Evolutionary conservation across 2,888 invertebrate species (phyloP), one percentile per base, ranked within the genome.

Genomic region (Apamea anceps): DNA sequence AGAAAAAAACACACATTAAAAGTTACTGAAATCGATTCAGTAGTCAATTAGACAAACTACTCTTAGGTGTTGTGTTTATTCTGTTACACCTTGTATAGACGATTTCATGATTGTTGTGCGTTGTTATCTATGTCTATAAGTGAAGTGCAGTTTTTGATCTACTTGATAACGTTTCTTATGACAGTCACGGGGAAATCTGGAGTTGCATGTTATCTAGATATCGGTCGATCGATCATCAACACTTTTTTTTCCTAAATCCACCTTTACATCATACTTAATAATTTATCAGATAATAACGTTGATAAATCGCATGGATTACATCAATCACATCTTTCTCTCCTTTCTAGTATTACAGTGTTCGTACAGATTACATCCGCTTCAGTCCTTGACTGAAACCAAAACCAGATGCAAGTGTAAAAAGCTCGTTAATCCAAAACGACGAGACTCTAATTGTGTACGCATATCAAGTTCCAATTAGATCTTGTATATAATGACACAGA

Each of bases 391-490:
- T 66, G 8, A 80, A 21, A 66, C 77, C 82, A 84, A 65, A 74
- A 25, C 63, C 74, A 66, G 65, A 77, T 82, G 84, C 82, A 90
- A 92, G 93, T 93, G 93, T 93, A 95, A 95, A 95, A 95, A 95
- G 93, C 95, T 95, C 94, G 94, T 95, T 95, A 95, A 94, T 94
- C 91, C 93, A 90, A 90, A 94, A 95, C 94, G 93, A 94, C 93
- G 87, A 92, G 91, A 87, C 92, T 93, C 94, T 95, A 94, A 95
- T 95, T 95, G 94, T 95, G 93, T 92, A 95, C 94, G 94, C 95
- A 94, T 96, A 96, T 96, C 96, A 95, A 94, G 93, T 95, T 96
- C 95, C 95, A 96, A 96, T 96, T 96, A 96, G 94, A 94, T 92
- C 90, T 91, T 91, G 89, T 92, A 90, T 93, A 93, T 94, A 94